Percentiles rank a stretch among this genome's conserved stretches.
phyloP scores from a whole-genome alignment of 1,140 invertebrate genomes.

The Hetaerina americana region DNA sequence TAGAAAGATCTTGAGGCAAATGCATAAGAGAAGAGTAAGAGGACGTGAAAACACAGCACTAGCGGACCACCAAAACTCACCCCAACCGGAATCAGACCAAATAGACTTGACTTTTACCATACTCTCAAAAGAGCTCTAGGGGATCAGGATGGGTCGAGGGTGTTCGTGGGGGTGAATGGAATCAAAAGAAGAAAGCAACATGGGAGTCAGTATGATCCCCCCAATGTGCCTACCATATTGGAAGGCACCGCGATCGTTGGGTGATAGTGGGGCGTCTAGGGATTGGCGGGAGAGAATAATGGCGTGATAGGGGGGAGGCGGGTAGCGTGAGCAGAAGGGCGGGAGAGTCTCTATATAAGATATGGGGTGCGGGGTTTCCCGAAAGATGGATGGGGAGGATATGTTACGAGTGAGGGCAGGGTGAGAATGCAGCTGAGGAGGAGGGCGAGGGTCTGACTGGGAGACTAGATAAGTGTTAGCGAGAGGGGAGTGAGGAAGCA shows the following conservation, averaged over 20 bases:
- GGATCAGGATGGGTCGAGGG: neutral
- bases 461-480: too few relatives aligned
- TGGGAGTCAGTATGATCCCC: too few relatives aligned
- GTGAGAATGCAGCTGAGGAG: too few relatives aligned
- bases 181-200: too few relatives aligned
- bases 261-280: neutral
- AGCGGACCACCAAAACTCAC: too few relatives aligned
- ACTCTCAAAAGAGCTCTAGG: neutral
- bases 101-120: neutral
- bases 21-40: too few relatives aligned
- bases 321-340: neutral
- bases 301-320: neutral
- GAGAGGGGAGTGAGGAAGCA: too few relatives aligned
- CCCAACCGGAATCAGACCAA: too few relatives aligned
- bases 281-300: neutral
- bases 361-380: neutral
- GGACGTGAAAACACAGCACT: too few relatives aligned
- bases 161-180: neutral
- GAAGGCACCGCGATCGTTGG: neutral
- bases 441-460: too few relatives aligned
- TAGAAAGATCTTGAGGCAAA: too few relatives aligned
- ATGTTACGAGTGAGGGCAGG: neutral
- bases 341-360: neutral
- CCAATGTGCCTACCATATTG: neutral
- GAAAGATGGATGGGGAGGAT: neutral